Conservation (phyloP, 2,888 invertebrate genomes). For the Melipona beecheii region DNA sequence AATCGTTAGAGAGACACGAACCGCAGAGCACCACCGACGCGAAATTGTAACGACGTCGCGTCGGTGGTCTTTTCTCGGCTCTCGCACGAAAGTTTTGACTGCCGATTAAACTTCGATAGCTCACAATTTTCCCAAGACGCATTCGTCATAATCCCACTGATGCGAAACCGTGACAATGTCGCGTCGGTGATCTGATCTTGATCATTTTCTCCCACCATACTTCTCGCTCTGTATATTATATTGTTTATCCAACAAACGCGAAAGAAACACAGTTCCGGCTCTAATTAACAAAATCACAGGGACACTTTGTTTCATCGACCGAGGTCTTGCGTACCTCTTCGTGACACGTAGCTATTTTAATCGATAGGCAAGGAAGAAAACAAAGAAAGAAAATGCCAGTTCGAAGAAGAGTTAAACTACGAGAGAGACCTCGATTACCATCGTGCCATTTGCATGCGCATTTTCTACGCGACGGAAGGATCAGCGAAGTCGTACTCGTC, state of each 20-base stretch:
- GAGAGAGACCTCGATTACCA: too few relatives aligned
- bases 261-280: background rate
- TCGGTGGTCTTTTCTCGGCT: background rate
- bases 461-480: constrained; percentile 21
- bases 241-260: background rate
- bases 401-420: background rate
- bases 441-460: constrained; percentile 16
- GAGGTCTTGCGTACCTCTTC: background rate
- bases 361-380: background rate
- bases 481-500: background rate
- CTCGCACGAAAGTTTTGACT: too few relatives aligned
- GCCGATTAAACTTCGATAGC: too few relatives aligned
- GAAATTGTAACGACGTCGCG: background rate
- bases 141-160: too few relatives aligned
- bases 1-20: background rate
- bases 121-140: too few relatives aligned
- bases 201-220: too few relatives aligned
- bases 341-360: background rate
- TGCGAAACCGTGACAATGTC: too few relatives aligned
- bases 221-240: too few relatives aligned
- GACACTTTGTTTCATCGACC: background rate
- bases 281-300: background rate
- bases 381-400: background rate
- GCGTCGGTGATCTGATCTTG: too few relatives aligned
- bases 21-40: background rate